A percentile compares a stretch with the other conserved stretches of the same genome.
phyloP scores from a whole-genome alignment of 2,797 vertebrate species.

The Myoxocephalus aenaeus region DNA sequence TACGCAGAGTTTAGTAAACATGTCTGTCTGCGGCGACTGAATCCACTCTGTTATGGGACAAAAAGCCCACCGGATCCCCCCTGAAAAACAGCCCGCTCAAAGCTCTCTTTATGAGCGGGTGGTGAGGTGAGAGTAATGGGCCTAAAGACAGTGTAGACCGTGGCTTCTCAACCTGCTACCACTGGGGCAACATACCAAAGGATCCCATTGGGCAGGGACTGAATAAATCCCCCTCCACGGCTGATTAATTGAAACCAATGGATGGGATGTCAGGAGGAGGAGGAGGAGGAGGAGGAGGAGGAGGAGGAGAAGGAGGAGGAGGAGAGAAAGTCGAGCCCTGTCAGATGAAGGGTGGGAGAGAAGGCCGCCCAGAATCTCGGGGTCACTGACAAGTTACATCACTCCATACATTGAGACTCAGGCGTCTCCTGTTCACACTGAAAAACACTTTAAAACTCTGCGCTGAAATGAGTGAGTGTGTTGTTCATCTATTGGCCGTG shows the following conservation, averaged over 20 bases:
- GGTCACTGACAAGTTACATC: slow-evolving; percentile 68
- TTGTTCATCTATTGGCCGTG: background rate
- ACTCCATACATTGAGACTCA: slow-evolving; percentile 22
- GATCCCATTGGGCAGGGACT: slow-evolving; percentile 72
- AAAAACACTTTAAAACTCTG: slow-evolving; percentile 10
- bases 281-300: slow-evolving; percentile 45
- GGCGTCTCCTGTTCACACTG: slow-evolving; percentile 2
- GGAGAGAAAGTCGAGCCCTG: slow-evolving; percentile 45
- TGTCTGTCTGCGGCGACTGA: slow-evolving; percentile 71
- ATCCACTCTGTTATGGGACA: slow-evolving; percentile 76
- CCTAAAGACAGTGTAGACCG: slow-evolving; percentile 75
- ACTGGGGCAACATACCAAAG: slow-evolving; percentile 78
- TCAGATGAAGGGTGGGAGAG: slow-evolving; percentile 59
- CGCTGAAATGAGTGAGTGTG: background rate
- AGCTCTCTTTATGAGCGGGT: slow-evolving; percentile 79
- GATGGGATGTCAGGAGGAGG: slow-evolving; percentile 69
- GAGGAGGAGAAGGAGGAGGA: slow-evolving; percentile 46
- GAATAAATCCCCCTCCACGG: slow-evolving; percentile 77
- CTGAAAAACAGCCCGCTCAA: slow-evolving; percentile 74
- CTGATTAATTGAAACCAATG: slow-evolving; percentile 82
- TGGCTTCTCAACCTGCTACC: slow-evolving; percentile 82
- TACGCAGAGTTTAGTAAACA: slow-evolving; percentile 78
- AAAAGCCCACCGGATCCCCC: slow-evolving; percentile 80
- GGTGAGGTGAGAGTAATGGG: slow-evolving; percentile 86
- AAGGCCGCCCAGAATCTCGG: slow-evolving; percentile 52